phyloP scores from a whole-genome alignment of 2,797 vertebrate genomes.

The Hoplostethus atlanticus region DNA sequence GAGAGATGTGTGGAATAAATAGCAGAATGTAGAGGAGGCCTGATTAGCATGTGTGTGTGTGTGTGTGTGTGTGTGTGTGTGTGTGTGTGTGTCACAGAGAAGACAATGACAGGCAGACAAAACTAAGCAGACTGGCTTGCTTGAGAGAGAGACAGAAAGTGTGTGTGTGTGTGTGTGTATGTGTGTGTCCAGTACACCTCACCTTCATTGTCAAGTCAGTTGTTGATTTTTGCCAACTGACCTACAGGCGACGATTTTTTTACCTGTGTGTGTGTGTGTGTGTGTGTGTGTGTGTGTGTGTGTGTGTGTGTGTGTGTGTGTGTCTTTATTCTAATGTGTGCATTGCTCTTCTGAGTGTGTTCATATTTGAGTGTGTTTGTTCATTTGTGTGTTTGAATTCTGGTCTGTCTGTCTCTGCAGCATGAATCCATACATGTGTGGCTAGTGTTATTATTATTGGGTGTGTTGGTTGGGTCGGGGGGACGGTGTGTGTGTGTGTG shows the following conservation, averaged over 20 bases:
- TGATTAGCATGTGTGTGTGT: neutral
- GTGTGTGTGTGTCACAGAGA: slow-evolving; percentile 1
- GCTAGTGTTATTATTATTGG: too few species aligned
- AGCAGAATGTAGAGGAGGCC: neutral
- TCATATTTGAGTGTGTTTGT: slow-evolving; percentile 15
- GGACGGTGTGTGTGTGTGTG: neutral
- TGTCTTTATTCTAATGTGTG: neutral
- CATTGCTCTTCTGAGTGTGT: neutral
- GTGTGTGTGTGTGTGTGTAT: slow-evolving; percentile 2
- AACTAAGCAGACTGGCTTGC: too few species aligned
- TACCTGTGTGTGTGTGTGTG: neutral
- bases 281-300: slow-evolving; percentile 38
- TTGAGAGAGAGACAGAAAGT: too few species aligned
- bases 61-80: slow-evolving; percentile 17
- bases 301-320: slow-evolving; percentile 38
- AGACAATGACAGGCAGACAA: too few species aligned
- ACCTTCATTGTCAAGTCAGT: too few species aligned
- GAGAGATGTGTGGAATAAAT: slow-evolving; percentile 10
- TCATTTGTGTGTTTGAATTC: slow-evolving; percentile 14
- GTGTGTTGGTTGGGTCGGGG: slow-evolving; percentile 40
- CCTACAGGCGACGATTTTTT: too few species aligned
- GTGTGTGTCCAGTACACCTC: neutral
- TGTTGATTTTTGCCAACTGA: too few species aligned
- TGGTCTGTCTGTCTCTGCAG: slow-evolving; percentile 26
- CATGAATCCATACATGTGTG: slow-evolving; percentile 28